Evolutionary conservation across 2,888 invertebrate species (phyloP).

Genomic region (Diarsia rubi): DNA sequence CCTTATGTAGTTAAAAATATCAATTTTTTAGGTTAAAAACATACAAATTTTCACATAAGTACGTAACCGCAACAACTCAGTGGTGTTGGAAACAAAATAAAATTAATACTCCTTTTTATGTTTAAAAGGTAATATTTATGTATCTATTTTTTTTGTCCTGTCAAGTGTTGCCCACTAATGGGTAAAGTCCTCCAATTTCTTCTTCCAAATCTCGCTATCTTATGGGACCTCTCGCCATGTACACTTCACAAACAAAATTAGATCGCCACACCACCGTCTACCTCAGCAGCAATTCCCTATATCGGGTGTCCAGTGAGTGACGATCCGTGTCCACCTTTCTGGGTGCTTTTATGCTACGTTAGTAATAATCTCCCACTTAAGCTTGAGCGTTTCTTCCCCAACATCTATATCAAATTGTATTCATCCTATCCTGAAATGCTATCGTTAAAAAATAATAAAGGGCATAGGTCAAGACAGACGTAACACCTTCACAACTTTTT

Average conservation of each 20-base stretch:
- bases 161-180: not conserved
- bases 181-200: not conserved
- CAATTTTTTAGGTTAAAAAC: no score
- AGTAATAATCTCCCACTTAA: not conserved
- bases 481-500: not conserved
- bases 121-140: no score
- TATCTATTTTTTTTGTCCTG: no score
- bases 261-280: not conserved
- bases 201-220: not conserved
- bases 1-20: no score
- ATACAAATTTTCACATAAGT: no score
- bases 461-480: no score
- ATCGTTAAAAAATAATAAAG: not conserved
- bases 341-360: not conserved
- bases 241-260: not conserved
- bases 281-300: not conserved
- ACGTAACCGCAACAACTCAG: no score
- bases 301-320: not conserved
- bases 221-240: not conserved
- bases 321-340: not conserved
- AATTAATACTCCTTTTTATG: no score
- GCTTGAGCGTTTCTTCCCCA: not conserved
- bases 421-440: no score
- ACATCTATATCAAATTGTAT: not conserved
- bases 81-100: no score